Base-by-base conservation (phyloP, 2,113 vertebrate species). In the Mastomys natalensis region DNA sequence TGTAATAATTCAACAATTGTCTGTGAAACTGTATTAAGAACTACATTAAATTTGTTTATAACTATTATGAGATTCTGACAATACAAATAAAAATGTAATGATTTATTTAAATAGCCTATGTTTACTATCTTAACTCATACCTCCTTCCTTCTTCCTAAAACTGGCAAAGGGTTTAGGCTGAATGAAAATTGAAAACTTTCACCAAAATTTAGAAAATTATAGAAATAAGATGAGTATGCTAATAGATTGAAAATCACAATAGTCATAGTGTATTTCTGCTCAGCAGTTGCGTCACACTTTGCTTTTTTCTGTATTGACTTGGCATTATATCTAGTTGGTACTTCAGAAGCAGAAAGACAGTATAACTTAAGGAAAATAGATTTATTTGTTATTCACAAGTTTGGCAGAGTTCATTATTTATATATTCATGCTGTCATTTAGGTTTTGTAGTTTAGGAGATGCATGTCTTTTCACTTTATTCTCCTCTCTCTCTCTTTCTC, bases 91-190 rank as follows among this genome's bases (percentile, higher is more conserved):
- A 21, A n/a, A 17, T 62, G 68, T 82, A 62, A 31, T 43, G 48
- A 3, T 7, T 0, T 78, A 64, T 6, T 70, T 76, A 88, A 58
- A 62, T 6, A 87, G 5, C 0, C 7, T 51, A 24, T 4, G 1
- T 34, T 51, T 13, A 72, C 21, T 72, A 8, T 9, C 58, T 48
- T 13, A 86, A n/a, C 34, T 93, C 0, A 37, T 53, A 12, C 55
- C 31, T 19, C 19, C 7, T 8, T 0, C 0, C 1, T 53, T 17
- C 51, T 58, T 15, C 8, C 0, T 43, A 2, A 5, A 31, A 78
- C 11, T 87, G 7, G 53, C 22, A 81, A 88, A 2, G 8, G 4
- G 12, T 60, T 2, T 85, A 45, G 31, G 84, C 64, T 77, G 7
- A 58, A 43, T 73, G 26, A 87, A 43, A 43, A 1, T 13, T 31